These are phyloP conservation scores for Megamerina dolium DNA, from an alignment of 2,888 invertebrate species.

Conservation along the genomic window DNA sequence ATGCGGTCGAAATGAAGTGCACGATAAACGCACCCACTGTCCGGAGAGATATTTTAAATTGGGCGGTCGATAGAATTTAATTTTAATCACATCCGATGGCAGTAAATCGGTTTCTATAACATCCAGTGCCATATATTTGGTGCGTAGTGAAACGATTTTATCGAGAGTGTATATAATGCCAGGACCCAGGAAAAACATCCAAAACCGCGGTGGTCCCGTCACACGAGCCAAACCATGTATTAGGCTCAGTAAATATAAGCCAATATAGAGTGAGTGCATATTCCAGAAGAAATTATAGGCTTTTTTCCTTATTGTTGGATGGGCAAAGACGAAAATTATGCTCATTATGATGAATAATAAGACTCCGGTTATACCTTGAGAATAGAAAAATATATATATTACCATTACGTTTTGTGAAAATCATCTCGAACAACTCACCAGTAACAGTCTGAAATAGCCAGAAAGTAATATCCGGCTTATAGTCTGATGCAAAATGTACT, in stretches of 20 bases:
- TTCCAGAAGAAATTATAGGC: slow-evolving; percentile 96
- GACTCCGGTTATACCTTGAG: slow-evolving; percentile 77
- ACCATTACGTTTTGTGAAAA: not conserved
- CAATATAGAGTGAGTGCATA: slow-evolving; percentile 83
- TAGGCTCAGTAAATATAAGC: slow-evolving; percentile 77
- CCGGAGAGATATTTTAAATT: slow-evolving; percentile 90
- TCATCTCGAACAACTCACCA: slow-evolving; percentile 53
- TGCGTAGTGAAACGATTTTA: slow-evolving; percentile 86
- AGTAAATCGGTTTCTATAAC: slow-evolving; percentile 89
- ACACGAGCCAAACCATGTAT: slow-evolving; percentile 87
- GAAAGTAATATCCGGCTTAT: slow-evolving; percentile 87
- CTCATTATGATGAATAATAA: slow-evolving; percentile 85
- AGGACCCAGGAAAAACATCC: slow-evolving; percentile 90
- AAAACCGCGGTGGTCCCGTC: slow-evolving; percentile 86
- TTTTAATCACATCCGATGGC: slow-evolving; percentile 90
- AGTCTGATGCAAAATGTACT: slow-evolving; percentile 89
- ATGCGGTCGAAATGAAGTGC: slow-evolving; percentile 80
- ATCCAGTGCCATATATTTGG: slow-evolving; percentile 86
- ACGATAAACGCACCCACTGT: slow-evolving; percentile 90
- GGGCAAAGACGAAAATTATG: slow-evolving; percentile 94
- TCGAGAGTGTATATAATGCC: slow-evolving; percentile 85
- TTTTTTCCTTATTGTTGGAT: slow-evolving; percentile 83
- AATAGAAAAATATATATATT: slow-evolving; percentile 1
- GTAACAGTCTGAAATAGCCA: slow-evolving; percentile 95
- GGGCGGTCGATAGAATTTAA: slow-evolving; percentile 91